Evolutionary conservation across 1,140 invertebrate genomes (phyloP).

Genomic region (Panagrolaimus sp.): DNA sequence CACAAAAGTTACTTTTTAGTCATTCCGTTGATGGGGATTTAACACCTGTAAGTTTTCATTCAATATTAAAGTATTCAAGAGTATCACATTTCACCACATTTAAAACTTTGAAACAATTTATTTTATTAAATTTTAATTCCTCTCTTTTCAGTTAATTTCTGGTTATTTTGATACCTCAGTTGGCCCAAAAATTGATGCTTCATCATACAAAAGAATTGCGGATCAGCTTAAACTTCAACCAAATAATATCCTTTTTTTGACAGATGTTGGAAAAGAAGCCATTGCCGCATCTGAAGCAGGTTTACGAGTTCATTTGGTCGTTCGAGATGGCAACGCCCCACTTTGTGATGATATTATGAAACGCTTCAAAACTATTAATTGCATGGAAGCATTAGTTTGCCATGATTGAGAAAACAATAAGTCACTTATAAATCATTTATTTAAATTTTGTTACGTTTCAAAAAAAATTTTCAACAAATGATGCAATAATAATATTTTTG

Average conservation of each 20-base stretch:
- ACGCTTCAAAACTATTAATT: constrained; percentile 63
- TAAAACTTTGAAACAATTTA: no score
- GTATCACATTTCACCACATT: no score
- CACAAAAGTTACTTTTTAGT: constrained; percentile 79
- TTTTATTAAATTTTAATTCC: no score
- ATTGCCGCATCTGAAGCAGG: constrained; percentile 72
- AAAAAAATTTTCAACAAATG: no score
- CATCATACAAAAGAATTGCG: constrained; percentile 72
- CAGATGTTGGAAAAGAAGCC: constrained; percentile 73
- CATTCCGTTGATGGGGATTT: constrained; percentile 73
- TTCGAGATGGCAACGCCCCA: constrained; percentile 71
- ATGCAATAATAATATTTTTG: no score
- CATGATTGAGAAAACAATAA: neutral
- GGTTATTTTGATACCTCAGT: constrained; percentile 80
- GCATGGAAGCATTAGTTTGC: constrained; percentile 28
- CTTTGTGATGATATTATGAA: constrained; percentile 65
- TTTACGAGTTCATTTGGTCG: constrained; percentile 67
- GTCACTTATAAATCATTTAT: no score
- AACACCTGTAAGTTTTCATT: constrained; percentile 43
- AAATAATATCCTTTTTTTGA: constrained; percentile 74
- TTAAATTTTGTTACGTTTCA: no score
- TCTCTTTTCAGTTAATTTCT: constrained; percentile 66
- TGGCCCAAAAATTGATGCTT: constrained; percentile 70
- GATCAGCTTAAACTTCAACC: constrained; percentile 66
- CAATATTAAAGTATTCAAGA: no score